Evolutionary conservation across 2,888 invertebrate genomes (phyloP), one percentile per base, ranked within the genome.

Genomic region (Drosophila phalerata): DNA sequence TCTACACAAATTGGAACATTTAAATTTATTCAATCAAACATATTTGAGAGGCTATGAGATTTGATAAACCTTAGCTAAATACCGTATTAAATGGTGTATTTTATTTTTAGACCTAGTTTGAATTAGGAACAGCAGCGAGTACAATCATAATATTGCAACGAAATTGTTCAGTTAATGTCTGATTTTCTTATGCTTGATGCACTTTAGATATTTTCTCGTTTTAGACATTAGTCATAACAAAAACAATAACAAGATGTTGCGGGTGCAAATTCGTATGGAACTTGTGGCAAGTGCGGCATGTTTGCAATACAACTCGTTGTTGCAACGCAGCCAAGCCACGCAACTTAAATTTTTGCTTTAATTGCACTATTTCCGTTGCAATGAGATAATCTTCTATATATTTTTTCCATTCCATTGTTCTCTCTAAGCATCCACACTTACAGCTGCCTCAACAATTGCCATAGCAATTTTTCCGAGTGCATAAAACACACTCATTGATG

Each of bases 341-440:
- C 68, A 74, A 73, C 81, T 82, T 69, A 83, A 86, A 84, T 81
- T 76, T 81, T 75, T 81, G 87, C 80, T 88, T 91, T 86, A 91
- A 88, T 90, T 91, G 89, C 88, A 82, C 83, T 68, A 88, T 88
- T 91, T 90, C 91, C 90, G 89, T 74, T 84, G 80, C 82, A 84
- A 85, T 89, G 87, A 91, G 90, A 90, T 90, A 90, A 90, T 84
- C 76, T 75, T 68, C 62, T 65, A 74, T 62, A 70, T 71, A 15
- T 60, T 48, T 48, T 34, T 42, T 28, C 42, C n/a, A 32, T 74
- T 62, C 30, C 62, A 63, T 68, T 68, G 53, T 69, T 66, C 49
- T 65, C 47, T 15, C 19, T 62, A 38, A 11, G 19, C 38, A 38
- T 71, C 57, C 48, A 34, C 48, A 52, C 49, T 72, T 57, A 56